A percentile compares a stretch with the other conserved stretches of the same genome.
Conservation (phyloP, 2,797 vertebrate species). For the Esox lucius region DNA sequence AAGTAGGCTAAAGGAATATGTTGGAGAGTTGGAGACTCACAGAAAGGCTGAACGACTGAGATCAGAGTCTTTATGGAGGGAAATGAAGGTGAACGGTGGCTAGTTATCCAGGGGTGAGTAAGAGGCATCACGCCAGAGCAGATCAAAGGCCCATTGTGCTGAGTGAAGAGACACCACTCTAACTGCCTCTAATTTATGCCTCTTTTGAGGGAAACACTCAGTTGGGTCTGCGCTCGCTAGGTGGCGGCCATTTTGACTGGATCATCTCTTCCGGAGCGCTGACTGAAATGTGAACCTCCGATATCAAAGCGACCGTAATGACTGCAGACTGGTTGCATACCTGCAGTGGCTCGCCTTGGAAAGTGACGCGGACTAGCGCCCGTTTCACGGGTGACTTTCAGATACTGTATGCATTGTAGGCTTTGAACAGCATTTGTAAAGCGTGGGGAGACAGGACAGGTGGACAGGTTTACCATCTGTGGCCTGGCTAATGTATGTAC, state of each 20-base stretch:
- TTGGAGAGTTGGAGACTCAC: background rate
- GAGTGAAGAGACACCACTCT: slow-evolving; percentile 27
- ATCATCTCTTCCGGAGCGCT: slow-evolving; percentile 30
- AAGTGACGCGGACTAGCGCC: background rate
- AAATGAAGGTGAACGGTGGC: slow-evolving; percentile 57
- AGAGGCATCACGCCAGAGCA: slow-evolving; percentile 47
- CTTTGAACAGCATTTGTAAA: background rate
- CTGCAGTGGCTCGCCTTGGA: background rate
- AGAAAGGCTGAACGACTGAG: slow-evolving; percentile 7
- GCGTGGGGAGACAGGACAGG: background rate
- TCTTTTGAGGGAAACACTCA: slow-evolving; percentile 42
- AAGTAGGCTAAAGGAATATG: background rate
- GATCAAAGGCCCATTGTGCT: slow-evolving; percentile 56
- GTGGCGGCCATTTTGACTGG: slow-evolving; percentile 36
- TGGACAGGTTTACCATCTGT: background rate
- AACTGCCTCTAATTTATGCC: slow-evolving; percentile 49
- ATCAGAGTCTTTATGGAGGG: slow-evolving; percentile 41
- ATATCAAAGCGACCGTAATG: slow-evolving; percentile 32
- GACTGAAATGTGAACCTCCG: slow-evolving; percentile 35
- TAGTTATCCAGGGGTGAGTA: slow-evolving; percentile 50
- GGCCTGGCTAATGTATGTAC: background rate
- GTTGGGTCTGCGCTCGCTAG: slow-evolving; percentile 30
- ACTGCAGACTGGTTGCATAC: slow-evolving; percentile 14
- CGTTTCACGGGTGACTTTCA: background rate
- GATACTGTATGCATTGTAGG: background rate